Evolutionary conservation across 2,797 vertebrate genomes (phyloP), one percentile per base, ranked within the genome.

Genomic region (Bradypodion ventrale): DNA sequence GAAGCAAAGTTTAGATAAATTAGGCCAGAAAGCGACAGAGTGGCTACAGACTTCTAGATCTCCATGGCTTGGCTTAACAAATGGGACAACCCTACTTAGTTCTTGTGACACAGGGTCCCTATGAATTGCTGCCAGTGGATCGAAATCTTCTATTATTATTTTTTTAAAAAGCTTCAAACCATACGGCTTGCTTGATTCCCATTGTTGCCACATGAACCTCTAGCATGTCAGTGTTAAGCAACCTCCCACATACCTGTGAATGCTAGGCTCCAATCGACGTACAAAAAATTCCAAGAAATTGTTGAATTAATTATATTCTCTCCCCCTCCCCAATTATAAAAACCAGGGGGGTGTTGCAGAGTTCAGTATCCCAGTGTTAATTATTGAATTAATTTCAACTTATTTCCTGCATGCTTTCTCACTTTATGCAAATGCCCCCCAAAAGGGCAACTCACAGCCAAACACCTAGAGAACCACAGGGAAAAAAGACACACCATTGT

Each of bases 131-230:
- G 89, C 85, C 75, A 88, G 82, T 88, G 81, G 70, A 35, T 75
- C 88, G 87, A 85, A 87, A 25, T 84, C 89, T 83, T 87, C 78
- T 92, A 89, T 69, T 46, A n/a, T n/a, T 63, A 66, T 32, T 32
- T 29, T 32, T 63, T 8, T 35, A n/a, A n/a, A 63, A 72, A 81
- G 79, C 83, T 60, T 89, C 78, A 72, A 2, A 62, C 62, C 52
- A 60, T 10, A n/a, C 59, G 85, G 77, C 68, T 88, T 88, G 87
- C 74, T 56, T 89, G 82, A 0, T 8, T n/a, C 16, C 69, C 29
- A 27, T 76, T 42, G 59, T 79, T 62, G 49, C 73, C 86, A 83
- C 12, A 6, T 3, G 15, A 90, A 80, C 63, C 81, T 88, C 35
- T 74, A 85, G 88, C 78, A 81, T 62, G 83, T 82, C 89, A 80